Evolutionary conservation across 2,113 vertebrate genomes (phyloP), one percentile per base, ranked within the genome.

Genomic region (Candoia aspera): DNA sequence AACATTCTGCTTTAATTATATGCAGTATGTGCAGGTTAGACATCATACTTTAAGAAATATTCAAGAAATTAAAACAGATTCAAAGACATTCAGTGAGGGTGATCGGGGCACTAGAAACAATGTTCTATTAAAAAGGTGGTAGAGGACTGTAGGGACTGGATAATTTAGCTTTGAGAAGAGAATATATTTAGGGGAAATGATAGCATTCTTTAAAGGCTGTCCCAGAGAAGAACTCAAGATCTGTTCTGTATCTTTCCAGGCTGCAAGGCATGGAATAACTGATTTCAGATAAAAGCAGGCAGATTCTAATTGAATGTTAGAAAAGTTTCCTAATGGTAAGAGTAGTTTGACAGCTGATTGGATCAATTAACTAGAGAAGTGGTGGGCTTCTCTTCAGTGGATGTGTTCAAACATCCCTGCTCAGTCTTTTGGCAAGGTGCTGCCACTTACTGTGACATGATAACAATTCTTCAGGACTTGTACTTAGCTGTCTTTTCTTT

Each of bases 401-500:
- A 42, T 42, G 42, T 42, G 42, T 42, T 42, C 42, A 42, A 42
- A 42, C 42, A 42, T 42, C 42, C 42, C 42, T 42, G 42, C 42
- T 5, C 49, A 49, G 49, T 4, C 49, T 46, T 59, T 62, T 1
- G 84, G 58, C 42, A 26, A 49, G 49, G 49, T 49, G 6, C 49
- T 49, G 49, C 49, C 49, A 49, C 49, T 49, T 5, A 49, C 49
- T 4, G 49, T 0, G 17, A 0, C 0, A 21, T 29, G 23, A 90
- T 42, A 68, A 90, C 46, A 29, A 46, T 95, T 62, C 54, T 33
- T 10, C 0, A 6, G 42, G 37, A 92, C 6, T 92, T 93, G 49
- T 64, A 89, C 11, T 2, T 92, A 55, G 73, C 49, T 49, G 49
- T 49, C 49, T 49, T 49, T 49, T 49, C 49, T 49, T 49, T 49